Base-by-base conservation (phyloP, 2,113 vertebrate genomes). In the Alexandromys fortis region DNA sequence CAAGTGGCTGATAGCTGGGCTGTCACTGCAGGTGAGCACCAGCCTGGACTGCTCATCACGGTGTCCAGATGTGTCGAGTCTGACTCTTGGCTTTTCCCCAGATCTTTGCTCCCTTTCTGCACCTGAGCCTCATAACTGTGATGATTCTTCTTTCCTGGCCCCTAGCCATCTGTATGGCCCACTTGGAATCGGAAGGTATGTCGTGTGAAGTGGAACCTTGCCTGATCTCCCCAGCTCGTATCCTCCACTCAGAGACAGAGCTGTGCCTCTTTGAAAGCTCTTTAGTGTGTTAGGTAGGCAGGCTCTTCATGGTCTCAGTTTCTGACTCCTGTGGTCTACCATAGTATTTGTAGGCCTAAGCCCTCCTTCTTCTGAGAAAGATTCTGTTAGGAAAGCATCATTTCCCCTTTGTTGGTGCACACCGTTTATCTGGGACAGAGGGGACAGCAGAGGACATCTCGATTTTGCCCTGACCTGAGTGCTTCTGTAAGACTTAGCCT, bases 141-240 rank as follows among this genome's bases (percentile, higher is more conserved):
- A 97, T 98, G 97, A 45, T 95, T 75, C 21, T 97, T 16, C 26
- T 97, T 83, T 96, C 93, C 83, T 97, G 97, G 96, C 97, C 96
- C 70, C 22, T 97, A 73, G 68, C 82, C 33, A 47, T 75, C 73
- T 94, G 81, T 45, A 4, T 96, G 78, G 55, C 70, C 3, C 55
- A 21, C 33, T 93, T 95, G 94, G 97, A 98, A 93, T 26, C 58
- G 85, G 91, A 98, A 97, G 94, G 97, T 97, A 98, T 85, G 96
- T 94, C 28, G 21, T 83, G 30, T 68, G 73, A 65, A 47, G 30
- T n/a, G 45, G 35, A 90, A 42, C n/a, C 70, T 67, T 92, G 49
- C 49, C n/a, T 92, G 1, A 45, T 72, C 49, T 24, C 42, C 70
- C 96, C 58, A 90, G 19, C 65, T 96, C 86, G 4, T 26, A 45